Evolutionary conservation across 2,113 vertebrate species (phyloP).

Genomic region (Agelaius phoeniceus): DNA sequence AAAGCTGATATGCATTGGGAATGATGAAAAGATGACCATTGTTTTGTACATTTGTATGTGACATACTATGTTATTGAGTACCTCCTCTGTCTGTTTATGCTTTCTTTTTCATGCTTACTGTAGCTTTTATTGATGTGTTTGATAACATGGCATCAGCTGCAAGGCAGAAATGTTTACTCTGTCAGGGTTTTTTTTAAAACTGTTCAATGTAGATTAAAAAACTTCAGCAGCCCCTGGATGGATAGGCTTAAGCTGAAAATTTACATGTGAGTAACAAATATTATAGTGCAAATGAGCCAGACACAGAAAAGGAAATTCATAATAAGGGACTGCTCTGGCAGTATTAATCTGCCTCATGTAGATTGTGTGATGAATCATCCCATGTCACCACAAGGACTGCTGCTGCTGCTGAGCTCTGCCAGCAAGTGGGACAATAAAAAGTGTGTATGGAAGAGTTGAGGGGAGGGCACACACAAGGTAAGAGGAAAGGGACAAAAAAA

Average conservation of each 20-base stretch:
- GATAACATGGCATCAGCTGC: slow-evolving; percentile 9
- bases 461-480: not conserved
- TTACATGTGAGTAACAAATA: not conserved
- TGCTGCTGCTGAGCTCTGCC: not conserved
- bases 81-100: not conserved
- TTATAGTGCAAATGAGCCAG: slow-evolving; percentile 17
- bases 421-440: not conserved
- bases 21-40: not conserved
- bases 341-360: slow-evolving; percentile 38
- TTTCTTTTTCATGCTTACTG: not conserved
- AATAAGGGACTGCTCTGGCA: not conserved
- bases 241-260: slow-evolving; percentile 15
- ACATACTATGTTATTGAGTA: not conserved
- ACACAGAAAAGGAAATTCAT: slow-evolving; percentile 37
- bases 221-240: not conserved
- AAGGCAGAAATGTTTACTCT: not conserved
- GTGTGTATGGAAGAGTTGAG: not conserved
- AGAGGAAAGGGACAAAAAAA: not conserved
- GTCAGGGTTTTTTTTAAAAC: not conserved
- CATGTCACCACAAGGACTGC: not conserved
- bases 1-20: not conserved
- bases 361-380: slow-evolving; percentile 24
- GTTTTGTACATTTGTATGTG: not conserved
- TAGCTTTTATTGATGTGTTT: slow-evolving; percentile 22
- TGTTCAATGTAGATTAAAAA: slow-evolving; percentile 37